phyloP scores from a whole-genome alignment of 2,113 vertebrate species.

The Nyctibius bracteatus region DNA sequence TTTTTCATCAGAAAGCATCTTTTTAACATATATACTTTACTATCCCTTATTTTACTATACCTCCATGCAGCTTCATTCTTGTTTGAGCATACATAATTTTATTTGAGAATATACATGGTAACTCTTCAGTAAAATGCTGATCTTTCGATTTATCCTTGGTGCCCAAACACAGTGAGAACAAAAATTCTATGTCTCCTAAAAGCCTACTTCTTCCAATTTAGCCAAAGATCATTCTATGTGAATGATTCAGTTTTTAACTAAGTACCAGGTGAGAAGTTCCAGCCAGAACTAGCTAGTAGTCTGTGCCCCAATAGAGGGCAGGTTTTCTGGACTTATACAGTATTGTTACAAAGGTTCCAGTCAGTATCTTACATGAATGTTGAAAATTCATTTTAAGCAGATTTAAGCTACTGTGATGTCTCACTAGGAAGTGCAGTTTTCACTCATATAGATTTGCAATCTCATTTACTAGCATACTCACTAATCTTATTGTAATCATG shows the following conservation, averaged over 20 bases:
- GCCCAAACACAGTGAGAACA: background rate
- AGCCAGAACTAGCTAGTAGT: background rate
- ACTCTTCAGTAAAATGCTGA: background rate
- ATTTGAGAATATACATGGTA: background rate
- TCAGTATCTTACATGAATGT: background rate
- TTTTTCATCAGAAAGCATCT: background rate
- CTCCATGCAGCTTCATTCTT: background rate
- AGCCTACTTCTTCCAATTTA: background rate
- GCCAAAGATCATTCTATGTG: background rate
- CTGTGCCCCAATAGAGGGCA: background rate
- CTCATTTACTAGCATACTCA: slow-evolving; percentile 61
- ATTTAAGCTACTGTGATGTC: slow-evolving; percentile 68
- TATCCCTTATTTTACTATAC: background rate
- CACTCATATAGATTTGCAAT: slow-evolving; percentile 36
- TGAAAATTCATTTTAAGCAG: slow-evolving; percentile 64
- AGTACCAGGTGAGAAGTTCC: background rate
- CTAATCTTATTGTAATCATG: slow-evolving; percentile 72
- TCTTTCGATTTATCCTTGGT: background rate
- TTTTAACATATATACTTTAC: background rate
- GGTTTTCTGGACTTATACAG: background rate
- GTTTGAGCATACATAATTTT: background rate
- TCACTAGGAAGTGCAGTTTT: slow-evolving; percentile 60
- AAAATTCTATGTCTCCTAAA: background rate
- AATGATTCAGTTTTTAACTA: background rate
- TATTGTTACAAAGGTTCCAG: background rate